Evolutionary conservation across 2,113 vertebrate genomes (phyloP).

Genomic region (Tretioscincus oriximinensis): DNA sequence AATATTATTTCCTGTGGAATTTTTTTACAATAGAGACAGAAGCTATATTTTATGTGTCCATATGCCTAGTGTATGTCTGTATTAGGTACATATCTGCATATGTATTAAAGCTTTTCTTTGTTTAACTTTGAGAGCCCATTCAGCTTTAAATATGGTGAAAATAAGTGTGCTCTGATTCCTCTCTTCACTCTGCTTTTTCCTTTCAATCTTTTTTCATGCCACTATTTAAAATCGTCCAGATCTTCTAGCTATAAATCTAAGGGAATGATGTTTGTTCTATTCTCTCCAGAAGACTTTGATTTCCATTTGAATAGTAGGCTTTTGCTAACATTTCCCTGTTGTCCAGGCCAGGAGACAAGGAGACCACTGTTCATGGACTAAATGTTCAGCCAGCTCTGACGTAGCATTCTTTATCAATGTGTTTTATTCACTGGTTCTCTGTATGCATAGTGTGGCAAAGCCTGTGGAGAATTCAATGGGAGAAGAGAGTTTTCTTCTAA

Average conservation of each 20-base stretch:
- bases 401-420: constrained; percentile 65
- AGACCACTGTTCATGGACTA: constrained; percentile 68
- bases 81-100: too few relatives aligned
- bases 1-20: too few relatives aligned
- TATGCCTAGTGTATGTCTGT: not conserved
- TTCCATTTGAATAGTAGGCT: constrained; percentile 78
- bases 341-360: constrained; percentile 68
- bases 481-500: constrained; percentile 25
- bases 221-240: constrained; percentile 17
- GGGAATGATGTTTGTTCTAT: constrained; percentile 61
- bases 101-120: not conserved
- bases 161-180: not conserved
- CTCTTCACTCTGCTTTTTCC: too few relatives aligned
- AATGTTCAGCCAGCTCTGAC: constrained; percentile 76
- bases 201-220: not conserved
- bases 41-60: not conserved
- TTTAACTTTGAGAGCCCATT: not conserved
- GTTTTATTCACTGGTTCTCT: constrained; percentile 67
- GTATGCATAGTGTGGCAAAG: constrained; percentile 29
- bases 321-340: constrained; percentile 67
- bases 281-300: constrained; percentile 70
- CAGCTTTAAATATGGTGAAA: not conserved
- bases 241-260: constrained; percentile 41
- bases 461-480: constrained; percentile 37
- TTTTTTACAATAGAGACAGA: not conserved